Percentiles rank a stretch among this genome's conserved stretches.
Evolutionary conservation across 64 coral and sea anemone species (phyloP).

Genomic region (Platygyra sinensis): DNA sequence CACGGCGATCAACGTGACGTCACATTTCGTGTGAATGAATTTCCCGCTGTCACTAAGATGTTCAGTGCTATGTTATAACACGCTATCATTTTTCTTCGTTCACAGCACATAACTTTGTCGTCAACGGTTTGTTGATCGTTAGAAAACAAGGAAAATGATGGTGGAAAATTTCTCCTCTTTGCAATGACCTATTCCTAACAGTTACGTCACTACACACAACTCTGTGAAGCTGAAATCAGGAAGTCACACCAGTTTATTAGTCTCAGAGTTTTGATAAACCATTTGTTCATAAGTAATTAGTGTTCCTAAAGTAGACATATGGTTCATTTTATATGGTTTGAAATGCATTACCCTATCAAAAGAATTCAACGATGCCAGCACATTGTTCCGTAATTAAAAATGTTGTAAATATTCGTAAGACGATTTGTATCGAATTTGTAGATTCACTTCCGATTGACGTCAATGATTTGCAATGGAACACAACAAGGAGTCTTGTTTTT

Average conservation of each 20-base stretch:
- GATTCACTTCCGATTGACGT: slow-evolving; percentile 16
- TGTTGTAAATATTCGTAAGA: neutral
- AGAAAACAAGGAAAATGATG: no score
- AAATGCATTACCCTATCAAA: neutral
- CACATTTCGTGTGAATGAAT: neutral
- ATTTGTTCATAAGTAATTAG: no score
- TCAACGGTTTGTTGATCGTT: no score
- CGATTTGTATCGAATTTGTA: no score
- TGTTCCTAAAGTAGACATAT: no score
- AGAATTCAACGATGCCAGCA: neutral
- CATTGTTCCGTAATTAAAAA: neutral
- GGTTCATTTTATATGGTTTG: no score
- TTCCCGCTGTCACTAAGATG: neutral
- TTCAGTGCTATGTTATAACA: neutral
- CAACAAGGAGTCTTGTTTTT: neutral
- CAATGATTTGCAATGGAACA: neutral
- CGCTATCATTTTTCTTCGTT: neutral
- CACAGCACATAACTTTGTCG: neutral
- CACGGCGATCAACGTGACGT: neutral
- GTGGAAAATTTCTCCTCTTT: no score
- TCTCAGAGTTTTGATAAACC: no score
- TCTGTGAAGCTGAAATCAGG: no score
- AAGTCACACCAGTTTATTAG: no score
- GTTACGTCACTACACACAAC: no score
- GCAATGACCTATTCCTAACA: no score